phyloP scores from a whole-genome alignment of 2,113 vertebrate species.

The Urocynchramus pylzowi region DNA sequence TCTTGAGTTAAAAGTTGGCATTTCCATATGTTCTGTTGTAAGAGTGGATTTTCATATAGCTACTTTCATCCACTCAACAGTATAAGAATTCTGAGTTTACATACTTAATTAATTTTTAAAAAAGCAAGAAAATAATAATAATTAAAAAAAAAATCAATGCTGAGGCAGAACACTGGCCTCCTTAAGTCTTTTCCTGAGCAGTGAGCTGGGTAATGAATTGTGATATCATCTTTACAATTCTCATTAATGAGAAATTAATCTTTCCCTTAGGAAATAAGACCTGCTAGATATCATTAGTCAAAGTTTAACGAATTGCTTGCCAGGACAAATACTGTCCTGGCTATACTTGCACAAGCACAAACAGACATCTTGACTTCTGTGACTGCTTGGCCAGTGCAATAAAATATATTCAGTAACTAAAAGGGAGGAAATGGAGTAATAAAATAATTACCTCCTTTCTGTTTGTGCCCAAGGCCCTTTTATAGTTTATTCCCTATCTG shows the following conservation, averaged over 20 bases:
- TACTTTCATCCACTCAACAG: not conserved
- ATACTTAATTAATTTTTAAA: not conserved
- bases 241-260: slow-evolving; percentile 41
- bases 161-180: not conserved
- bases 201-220: not conserved
- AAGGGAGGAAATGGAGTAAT: not conserved
- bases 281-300: slow-evolving; percentile 9
- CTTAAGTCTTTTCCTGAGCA: not conserved
- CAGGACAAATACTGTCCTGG: slow-evolving; percentile 19
- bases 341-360: not conserved
- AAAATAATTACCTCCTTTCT: slow-evolving; percentile 16
- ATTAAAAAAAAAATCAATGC: not conserved
- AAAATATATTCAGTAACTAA: not conserved
- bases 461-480: not conserved
- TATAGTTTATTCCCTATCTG: not conserved
- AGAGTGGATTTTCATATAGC: not conserved
- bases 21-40: not conserved
- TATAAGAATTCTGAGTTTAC: not conserved
- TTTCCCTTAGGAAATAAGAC: slow-evolving; percentile 21
- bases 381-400: not conserved
- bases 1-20: not conserved
- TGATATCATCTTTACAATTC: slow-evolving; percentile 20
- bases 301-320: not conserved
- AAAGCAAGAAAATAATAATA: not conserved
- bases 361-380: not conserved